Conservation (phyloP, 2,797 vertebrate genomes). For the Corythornis leucogaster region DNA sequence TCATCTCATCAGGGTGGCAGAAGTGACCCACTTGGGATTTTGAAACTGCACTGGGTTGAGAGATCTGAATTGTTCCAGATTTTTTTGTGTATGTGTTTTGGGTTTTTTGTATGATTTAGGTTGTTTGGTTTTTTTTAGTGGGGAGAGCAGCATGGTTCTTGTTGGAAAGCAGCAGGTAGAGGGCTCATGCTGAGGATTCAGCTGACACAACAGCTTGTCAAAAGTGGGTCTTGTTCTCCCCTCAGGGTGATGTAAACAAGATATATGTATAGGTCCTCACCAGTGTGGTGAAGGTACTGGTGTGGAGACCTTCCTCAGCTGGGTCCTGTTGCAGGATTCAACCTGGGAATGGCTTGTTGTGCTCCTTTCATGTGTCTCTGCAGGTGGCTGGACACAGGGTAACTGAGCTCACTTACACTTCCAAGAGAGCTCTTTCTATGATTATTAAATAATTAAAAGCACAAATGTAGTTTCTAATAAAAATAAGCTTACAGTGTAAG, state of each 20-base stretch:
- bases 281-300: not conserved
- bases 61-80: fast-evolving
- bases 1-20: not conserved
- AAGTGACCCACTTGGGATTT: not conserved
- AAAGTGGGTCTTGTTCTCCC: fast-evolving
- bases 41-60: fast-evolving
- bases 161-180: not conserved
- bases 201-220: fast-evolving
- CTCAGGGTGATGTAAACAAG: not conserved
- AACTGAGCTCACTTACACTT: not conserved
- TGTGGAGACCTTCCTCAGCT: not conserved
- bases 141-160: not conserved
- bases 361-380: not conserved
- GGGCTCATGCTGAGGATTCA: not conserved
- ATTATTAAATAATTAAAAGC: slow-evolving; percentile 40
- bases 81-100: too few relatives aligned
- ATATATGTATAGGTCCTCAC: not conserved
- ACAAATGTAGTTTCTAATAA: not conserved
- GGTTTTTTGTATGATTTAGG: not conserved
- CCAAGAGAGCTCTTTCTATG: not conserved
- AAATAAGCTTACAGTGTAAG: not conserved
- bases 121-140: not conserved
- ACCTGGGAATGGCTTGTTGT: not conserved
- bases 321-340: not conserved
- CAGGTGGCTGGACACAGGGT: not conserved